A percentile compares a stretch with the other conserved stretches of the same genome.
These are phyloP conservation scores for Apeltes quadracus DNA, from an alignment of 2,113 vertebrate species.

Conservation along the genomic window DNA sequence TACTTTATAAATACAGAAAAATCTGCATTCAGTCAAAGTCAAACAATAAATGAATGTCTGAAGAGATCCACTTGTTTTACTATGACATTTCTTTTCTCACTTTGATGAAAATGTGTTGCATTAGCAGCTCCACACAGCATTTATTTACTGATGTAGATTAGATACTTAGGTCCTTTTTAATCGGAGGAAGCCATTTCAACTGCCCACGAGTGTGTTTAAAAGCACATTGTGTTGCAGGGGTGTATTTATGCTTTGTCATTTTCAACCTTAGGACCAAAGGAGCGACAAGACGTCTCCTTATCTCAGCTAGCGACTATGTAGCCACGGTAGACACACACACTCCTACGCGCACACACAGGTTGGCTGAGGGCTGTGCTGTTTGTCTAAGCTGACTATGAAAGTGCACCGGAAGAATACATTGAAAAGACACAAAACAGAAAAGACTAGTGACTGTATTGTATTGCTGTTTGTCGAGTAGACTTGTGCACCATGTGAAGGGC, in stretches of 20 bases:
- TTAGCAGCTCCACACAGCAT: neutral
- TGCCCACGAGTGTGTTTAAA: neutral
- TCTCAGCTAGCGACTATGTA: constrained; percentile 49
- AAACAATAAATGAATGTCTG: neutral
- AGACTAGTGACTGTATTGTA: neutral
- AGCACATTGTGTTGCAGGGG: constrained; percentile 18
- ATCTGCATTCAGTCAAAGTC: neutral
- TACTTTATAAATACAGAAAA: neutral
- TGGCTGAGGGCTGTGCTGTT: neutral
- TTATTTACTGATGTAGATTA: constrained; percentile 10
- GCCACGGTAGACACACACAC: constrained; percentile 27
- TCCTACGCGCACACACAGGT: constrained; percentile 19
- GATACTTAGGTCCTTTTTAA: constrained; percentile 5
- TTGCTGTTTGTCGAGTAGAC: constrained; percentile 5
- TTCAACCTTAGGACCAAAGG: constrained; percentile 54
- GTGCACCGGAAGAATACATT: neutral
- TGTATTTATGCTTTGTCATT: constrained; percentile 43
- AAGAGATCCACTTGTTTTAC: neutral
- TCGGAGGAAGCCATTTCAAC: constrained; percentile 22
- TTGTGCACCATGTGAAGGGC: constrained; percentile 14
- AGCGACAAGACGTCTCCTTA: constrained; percentile 48
- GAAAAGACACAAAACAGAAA: neutral
- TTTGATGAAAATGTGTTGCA: neutral
- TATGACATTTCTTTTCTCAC: neutral
- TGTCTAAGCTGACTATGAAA: constrained; percentile 22